phyloP scores from a whole-genome alignment of 2,888 invertebrate genomes.

The Tuta absoluta region DNA sequence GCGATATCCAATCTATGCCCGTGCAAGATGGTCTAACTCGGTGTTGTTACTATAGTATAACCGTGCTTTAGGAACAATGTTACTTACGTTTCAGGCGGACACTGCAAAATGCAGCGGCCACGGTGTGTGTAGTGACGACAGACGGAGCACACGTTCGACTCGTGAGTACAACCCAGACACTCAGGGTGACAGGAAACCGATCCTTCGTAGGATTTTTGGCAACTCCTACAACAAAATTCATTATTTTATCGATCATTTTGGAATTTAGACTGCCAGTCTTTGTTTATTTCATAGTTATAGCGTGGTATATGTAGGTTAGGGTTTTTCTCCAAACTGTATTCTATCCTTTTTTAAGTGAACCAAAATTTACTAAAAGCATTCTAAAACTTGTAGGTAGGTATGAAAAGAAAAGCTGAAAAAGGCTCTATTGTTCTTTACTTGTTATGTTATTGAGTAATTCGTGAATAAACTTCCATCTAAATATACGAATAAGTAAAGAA shows the following conservation, averaged over 20 bases:
- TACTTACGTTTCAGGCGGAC: constrained; percentile 86
- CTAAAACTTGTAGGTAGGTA: neutral
- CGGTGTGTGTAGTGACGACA: constrained; percentile 83
- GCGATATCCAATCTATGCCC: too few species aligned
- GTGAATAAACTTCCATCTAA: neutral
- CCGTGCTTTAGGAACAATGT: neutral
- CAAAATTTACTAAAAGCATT: too few species aligned
- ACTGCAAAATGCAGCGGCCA: constrained; percentile 81
- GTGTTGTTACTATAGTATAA: too few species aligned
- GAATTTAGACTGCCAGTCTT: too few species aligned
- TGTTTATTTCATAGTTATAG: too few species aligned
- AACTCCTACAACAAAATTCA: constrained; percentile 55
- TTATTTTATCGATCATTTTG: neutral
- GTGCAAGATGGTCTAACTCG: too few species aligned
- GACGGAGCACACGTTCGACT: constrained; percentile 82
- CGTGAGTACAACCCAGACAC: constrained; percentile 89
- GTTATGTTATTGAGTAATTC: neutral
- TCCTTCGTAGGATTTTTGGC: constrained; percentile 67
- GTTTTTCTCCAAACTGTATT: too few species aligned
- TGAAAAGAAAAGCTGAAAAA: neutral
- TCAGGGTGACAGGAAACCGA: constrained; percentile 83
- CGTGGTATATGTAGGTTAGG: too few species aligned
- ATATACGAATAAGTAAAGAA: neutral
- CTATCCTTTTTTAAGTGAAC: too few species aligned
- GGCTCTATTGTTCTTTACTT: neutral